Conservation (phyloP, 2,113 vertebrate genomes). For the Lampris incognitus region DNA sequence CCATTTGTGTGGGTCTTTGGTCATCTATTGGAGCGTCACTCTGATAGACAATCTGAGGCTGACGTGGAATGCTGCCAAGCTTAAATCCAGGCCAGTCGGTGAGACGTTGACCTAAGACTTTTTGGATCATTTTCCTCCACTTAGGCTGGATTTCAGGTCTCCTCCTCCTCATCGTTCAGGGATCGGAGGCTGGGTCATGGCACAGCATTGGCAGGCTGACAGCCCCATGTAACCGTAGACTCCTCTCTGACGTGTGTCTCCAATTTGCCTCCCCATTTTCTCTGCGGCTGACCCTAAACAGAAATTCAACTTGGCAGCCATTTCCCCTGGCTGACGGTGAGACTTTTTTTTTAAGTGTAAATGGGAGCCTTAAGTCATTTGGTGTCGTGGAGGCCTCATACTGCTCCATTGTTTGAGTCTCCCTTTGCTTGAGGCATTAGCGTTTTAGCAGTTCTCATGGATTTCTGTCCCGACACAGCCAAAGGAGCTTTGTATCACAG, state of each 20-base stretch:
- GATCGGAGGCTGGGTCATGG: neutral
- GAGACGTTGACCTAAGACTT: neutral
- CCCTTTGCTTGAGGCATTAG: neutral
- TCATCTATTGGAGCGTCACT: conserved; percentile 11
- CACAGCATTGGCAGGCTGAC: neutral
- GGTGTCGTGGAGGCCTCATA: neutral
- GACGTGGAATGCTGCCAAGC: neutral
- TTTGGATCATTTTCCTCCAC: neutral
- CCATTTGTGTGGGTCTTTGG: neutral
- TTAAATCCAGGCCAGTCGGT: neutral
- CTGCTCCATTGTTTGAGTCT: neutral
- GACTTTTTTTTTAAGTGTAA: too few relatives aligned
- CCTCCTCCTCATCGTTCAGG: neutral
- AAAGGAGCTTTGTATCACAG: neutral
- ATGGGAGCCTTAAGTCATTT: neutral
- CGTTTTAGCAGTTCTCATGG: neutral
- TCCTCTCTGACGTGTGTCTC: conserved; percentile 26
- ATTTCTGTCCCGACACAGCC: neutral
- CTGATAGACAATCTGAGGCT: neutral
- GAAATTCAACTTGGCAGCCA: neutral
- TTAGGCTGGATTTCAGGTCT: conserved; percentile 12
- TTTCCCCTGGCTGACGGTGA: neutral
- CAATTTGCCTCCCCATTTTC: conserved; percentile 25
- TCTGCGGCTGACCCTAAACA: neutral
- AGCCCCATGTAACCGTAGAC: conserved; percentile 40